Evolutionary conservation across 2,113 vertebrate genomes (phyloP).

Genomic region (Abramis brama): DNA sequence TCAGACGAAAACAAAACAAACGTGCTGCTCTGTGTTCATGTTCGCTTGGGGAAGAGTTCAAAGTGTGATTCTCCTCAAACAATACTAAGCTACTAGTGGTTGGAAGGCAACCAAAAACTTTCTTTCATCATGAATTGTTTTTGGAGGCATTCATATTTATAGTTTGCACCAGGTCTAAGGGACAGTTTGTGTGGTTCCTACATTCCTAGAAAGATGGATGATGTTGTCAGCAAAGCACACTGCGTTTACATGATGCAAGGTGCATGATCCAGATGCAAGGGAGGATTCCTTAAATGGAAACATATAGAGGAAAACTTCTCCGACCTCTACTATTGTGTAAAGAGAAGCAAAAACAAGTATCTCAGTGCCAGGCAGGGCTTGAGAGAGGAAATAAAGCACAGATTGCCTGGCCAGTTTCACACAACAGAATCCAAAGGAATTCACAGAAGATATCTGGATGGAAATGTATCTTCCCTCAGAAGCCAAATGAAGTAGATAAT

Average conservation of each 20-base stretch:
- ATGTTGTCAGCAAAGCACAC: constrained; percentile 22
- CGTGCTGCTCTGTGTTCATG: background rate
- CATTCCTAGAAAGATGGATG: constrained; percentile 44
- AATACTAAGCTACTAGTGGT: constrained; percentile 1
- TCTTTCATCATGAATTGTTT: constrained; percentile 5
- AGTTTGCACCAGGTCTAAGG: background rate
- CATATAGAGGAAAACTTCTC: constrained; percentile 17
- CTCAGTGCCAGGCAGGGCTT: constrained; percentile 22
- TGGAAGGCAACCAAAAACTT: background rate
- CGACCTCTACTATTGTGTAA: background rate
- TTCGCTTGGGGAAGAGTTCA: background rate
- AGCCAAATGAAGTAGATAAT: background rate
- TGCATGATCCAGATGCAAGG: background rate
- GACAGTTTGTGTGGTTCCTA: background rate
- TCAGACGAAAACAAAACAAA: background rate
- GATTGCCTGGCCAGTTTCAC: background rate
- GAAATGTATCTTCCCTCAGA: background rate
- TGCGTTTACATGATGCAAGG: constrained; percentile 39
- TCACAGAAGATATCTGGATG: background rate
- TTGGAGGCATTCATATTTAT: background rate
- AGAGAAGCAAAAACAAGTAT: background rate
- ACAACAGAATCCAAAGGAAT: background rate
- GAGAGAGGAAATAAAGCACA: constrained; percentile 16
- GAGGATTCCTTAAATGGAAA: constrained; percentile 51
- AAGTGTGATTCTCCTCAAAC: background rate